phyloP scores from a whole-genome alignment of 2,113 vertebrate species.

The Poeciliopsis prolifica region DNA sequence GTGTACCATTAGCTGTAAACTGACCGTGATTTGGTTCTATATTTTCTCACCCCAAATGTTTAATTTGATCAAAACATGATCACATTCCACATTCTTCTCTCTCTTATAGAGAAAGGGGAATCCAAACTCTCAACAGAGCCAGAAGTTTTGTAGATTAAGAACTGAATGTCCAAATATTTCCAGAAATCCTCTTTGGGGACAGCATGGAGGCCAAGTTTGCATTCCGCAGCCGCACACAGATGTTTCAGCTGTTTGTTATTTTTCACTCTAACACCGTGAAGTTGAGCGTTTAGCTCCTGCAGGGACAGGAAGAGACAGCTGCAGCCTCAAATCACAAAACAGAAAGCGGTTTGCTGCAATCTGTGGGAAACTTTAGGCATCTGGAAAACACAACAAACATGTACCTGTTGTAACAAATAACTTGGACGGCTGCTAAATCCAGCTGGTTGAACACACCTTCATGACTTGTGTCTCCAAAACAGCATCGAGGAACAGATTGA shows the following conservation, averaged over 20 bases:
- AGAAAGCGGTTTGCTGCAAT: background rate
- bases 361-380: background rate
- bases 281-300: constrained; percentile 15
- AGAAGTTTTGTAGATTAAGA: constrained; percentile 10
- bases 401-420: background rate
- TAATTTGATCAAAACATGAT: background rate
- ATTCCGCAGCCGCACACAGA: constrained; percentile 68
- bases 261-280: constrained; percentile 12
- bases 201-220: constrained; percentile 17
- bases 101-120: background rate
- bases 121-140: background rate
- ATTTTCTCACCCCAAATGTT: background rate
- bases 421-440: background rate
- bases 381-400: background rate
- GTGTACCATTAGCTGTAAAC: background rate
- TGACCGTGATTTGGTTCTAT: background rate
- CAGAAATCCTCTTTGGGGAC: constrained; percentile 25
- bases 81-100: background rate
- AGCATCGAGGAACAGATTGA: constrained; percentile 82
- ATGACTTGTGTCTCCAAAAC: constrained; percentile 84
- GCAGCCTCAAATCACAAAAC: constrained; percentile 14
- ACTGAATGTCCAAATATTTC: constrained; percentile 43
- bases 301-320: constrained; percentile 37
- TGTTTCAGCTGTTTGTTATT: constrained; percentile 43
- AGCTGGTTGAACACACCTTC: constrained; percentile 75